Conservation (phyloP, 1,140 invertebrate genomes). For the Drosophila bocki region DNA sequence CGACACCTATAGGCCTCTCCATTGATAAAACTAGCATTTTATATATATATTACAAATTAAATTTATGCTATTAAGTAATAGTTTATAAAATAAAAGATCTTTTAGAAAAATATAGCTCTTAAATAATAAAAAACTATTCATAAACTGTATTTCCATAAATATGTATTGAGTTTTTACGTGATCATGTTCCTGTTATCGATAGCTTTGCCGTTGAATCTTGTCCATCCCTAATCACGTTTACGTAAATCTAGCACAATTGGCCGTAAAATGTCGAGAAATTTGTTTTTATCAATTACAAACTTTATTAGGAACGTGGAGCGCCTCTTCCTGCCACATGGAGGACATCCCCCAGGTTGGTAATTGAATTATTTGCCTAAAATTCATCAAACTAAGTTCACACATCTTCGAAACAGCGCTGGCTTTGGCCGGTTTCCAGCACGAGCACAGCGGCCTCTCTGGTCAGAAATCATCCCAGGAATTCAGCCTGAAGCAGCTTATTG, state of each 20-base stretch:
- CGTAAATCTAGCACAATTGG: conserved; percentile 34
- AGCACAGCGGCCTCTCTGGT: conserved; percentile 14
- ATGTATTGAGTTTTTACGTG: not conserved
- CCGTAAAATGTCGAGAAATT: conserved; percentile 52
- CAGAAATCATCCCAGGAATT: conserved; percentile 55
- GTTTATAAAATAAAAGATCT: too few species aligned
- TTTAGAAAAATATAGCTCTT: too few species aligned
- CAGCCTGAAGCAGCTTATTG: conserved; percentile 88
- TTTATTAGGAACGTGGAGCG: conserved; percentile 53
- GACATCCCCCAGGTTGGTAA: conserved; percentile 40
- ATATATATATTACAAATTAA: too few species aligned
- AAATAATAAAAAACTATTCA: too few species aligned
- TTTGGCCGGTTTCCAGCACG: conserved; percentile 49
- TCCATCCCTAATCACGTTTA: conserved; percentile 47
- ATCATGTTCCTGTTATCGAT: conserved; percentile 16
- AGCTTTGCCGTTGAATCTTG: not conserved
- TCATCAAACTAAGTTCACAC: not conserved
- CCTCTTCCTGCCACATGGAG: conserved; percentile 42
- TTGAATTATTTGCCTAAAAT: not conserved
- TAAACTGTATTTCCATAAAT: not conserved
- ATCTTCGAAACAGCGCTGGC: conserved; percentile 28
- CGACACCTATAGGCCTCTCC: too few species aligned
- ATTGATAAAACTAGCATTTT: too few species aligned
- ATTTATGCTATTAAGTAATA: too few species aligned
- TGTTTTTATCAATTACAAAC: conserved; percentile 63